Base-by-base conservation (phyloP, 1,140 invertebrate species). In the Drosophila grimshawi region DNA sequence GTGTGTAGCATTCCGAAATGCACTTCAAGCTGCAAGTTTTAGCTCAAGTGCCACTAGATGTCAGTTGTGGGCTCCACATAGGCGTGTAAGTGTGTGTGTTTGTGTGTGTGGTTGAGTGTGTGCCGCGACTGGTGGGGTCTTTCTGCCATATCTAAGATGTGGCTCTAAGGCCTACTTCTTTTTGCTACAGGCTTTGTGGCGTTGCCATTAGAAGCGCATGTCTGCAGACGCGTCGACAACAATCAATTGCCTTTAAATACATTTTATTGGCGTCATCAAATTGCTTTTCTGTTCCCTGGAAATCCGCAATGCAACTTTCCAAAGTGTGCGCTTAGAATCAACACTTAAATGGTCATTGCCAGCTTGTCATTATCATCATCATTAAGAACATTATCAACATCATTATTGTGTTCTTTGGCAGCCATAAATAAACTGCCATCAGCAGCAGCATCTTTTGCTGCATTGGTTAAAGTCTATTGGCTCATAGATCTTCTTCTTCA, bases 261-360 rank as follows among this genome's bases (percentile, higher is more conserved):
- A 88, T 88, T 88, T 88, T 89, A 88, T 88, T 88, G 83, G 80
- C 83, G 80, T 88, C 85, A 88, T 88, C 85, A 80, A 85, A 75
- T 89, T 68, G 83, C 64, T 89, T 68, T 68, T 85, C 64, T 70
- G 59, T 62, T 62, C 51, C 27, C 32, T 63, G 59, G 59, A 86
- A 86, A 86, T 80, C 82, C 82, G 82, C 82, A 69, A 81, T 76
- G 72, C 82, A 80, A 80, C 83, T 86, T 88, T 86, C 83, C 83
- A 80, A 76, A 70, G 72, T 33, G 52, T 43, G 53, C 48, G 45
- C 69, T 76, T 78, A 89, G 85, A 89, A 89, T 66, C 77, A 35
- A 27, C 73, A 72, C 57, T 80, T 80, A 88, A 85, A 86, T 89
- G 83, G 83, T 85, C 85, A 89, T 41, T 53, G 32, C 30, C 29